Percentiles rank a stretch among this genome's conserved stretches.
Conservation (phyloP, 2,113 vertebrate genomes). For the Archocentrus centrarchus region DNA sequence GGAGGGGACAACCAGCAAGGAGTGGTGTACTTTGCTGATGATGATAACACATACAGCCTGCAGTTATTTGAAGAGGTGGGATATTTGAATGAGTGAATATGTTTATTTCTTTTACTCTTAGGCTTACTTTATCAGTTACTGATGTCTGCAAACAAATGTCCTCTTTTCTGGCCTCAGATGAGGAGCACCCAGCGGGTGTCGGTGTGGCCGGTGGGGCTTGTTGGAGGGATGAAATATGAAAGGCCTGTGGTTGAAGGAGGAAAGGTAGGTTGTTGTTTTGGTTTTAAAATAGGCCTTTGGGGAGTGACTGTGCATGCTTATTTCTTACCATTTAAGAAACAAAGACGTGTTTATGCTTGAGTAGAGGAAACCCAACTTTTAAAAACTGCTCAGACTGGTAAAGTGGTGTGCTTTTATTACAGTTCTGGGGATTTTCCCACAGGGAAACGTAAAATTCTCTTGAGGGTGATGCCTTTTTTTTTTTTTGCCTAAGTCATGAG, state of each 20-base stretch:
- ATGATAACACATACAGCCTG: constrained; percentile 87
- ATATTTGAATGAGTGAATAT: background rate
- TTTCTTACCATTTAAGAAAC: no score
- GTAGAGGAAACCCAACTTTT: no score
- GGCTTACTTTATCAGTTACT: background rate
- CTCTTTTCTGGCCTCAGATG: constrained; percentile 81
- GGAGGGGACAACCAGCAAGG: constrained; percentile 74
- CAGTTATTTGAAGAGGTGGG: constrained; percentile 85
- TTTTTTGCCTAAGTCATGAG: no score
- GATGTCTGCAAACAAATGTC: background rate
- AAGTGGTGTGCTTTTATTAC: no score
- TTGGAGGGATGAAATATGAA: constrained; percentile 91
- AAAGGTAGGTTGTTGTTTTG: constrained; percentile 71
- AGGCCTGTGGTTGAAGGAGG: constrained; percentile 87
- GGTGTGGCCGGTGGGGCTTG: constrained; percentile 92
- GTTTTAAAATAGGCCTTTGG: no score
- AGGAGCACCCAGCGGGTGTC: constrained; percentile 88
- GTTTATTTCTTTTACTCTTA: background rate
- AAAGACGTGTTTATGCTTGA: no score
- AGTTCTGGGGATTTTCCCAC: no score
- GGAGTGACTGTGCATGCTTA: no score
- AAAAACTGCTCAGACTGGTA: no score
- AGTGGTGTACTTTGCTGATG: constrained; percentile 87
- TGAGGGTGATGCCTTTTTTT: no score
- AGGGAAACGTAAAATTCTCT: no score